Base-by-base conservation (phyloP, 2,888 invertebrate species). In the Drosophila ezoana region DNA sequence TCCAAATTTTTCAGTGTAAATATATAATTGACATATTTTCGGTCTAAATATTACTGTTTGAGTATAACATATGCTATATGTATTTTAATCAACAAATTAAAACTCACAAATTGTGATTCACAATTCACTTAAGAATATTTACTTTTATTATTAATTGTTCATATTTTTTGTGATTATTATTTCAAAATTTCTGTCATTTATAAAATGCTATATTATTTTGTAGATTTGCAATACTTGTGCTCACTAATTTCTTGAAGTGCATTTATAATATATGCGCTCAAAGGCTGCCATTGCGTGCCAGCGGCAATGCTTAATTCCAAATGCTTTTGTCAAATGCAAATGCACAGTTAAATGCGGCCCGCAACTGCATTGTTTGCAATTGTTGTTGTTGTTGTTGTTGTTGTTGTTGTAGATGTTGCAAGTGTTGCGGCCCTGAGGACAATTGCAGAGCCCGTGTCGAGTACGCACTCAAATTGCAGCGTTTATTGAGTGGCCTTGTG, bases 291-390 rank as follows among this genome's bases (percentile, higher is more conserved):
- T 43, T 73, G 28, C 44, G 56, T 63, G 63, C 45, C 28, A 41
- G 18, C 32, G 20, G 58, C 23, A 23, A 23, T 23, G 23, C 23
- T 5, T 23, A 37, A 37, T 40, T 38, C 37, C 49, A 56, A 58
- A 61, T 49, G 41, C 48, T 41, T 59, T 70, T 49, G 54, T 43
- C 47, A 51, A 51, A 58, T 63, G 58, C 54, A 61, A 76, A 64
- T 72, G 56, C 62, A 51, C 67, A 56, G 54, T 52, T 67, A 72
- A 72, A 45, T 64, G 67, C 41, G 37, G 58, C 41, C 59, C 54
- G 43, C 38, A 18, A 28, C 32, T 38, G 28, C 38, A 45, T 33
- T 64, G 45, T 48, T 49, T 37, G 10, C n/a, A 23, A 18, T 40
- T 44, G 23, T 18, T n/a, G 40, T 28, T 48, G 18, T 47, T 56